Evolutionary conservation across 1,140 invertebrate species (phyloP).

Genomic region (Gryon sp.): DNA sequence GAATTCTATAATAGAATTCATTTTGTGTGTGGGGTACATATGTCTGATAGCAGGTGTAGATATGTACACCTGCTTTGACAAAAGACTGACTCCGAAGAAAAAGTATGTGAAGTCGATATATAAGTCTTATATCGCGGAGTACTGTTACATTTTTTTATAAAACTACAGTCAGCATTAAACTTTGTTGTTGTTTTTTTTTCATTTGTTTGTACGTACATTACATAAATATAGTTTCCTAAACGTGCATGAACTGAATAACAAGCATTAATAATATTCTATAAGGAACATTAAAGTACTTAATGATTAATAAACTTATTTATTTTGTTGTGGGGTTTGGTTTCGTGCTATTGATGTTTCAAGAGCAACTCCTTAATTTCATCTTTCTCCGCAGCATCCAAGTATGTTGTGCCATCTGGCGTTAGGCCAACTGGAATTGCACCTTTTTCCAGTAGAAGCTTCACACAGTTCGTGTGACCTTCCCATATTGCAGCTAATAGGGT

Average conservation of each 20-base stretch:
- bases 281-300: conserved; percentile 77
- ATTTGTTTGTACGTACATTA: conserved; percentile 56
- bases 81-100: no score
- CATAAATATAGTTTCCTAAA: conserved; percentile 61
- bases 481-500: conserved; percentile 95
- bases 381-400: conserved; percentile 94
- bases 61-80: no score
- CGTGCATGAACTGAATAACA: conserved; percentile 72
- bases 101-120: no score
- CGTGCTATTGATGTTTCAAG: conserved; percentile 71
- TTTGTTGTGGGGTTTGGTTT: conserved; percentile 69
- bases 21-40: no score
- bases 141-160: conserved; percentile 30
- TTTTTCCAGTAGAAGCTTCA: conserved; percentile 91
- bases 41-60: no score
- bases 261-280: conserved; percentile 73
- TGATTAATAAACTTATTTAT: conserved; percentile 73
- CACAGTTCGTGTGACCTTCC: conserved; percentile 96
- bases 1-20: no score
- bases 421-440: conserved; percentile 91
- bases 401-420: conserved; percentile 92
- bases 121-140: no score
- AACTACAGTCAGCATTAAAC: conserved; percentile 50
- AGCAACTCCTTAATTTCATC: conserved; percentile 92
- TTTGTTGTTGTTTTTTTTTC: conserved; percentile 38